Evolutionary conservation across 2,888 invertebrate genomes (phyloP).

Genomic region (Scaptodrosophila latifasciaeformis): DNA sequence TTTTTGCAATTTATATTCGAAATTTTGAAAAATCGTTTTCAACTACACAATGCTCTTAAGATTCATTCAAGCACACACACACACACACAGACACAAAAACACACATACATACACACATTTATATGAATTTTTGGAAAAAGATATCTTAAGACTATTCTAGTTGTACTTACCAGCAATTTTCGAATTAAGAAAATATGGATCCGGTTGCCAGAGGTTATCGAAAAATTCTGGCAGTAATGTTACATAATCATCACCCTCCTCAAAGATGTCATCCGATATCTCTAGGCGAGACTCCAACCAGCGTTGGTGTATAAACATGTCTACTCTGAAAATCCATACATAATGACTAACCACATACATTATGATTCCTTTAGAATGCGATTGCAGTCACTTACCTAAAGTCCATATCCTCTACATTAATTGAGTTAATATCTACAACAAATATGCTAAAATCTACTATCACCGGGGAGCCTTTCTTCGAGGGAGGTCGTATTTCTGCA

Average conservation of each 20-base stretch:
- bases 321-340: slow-evolving; percentile 79
- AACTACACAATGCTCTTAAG: slow-evolving; percentile 18
- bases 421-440: slow-evolving; percentile 90
- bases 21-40: neutral
- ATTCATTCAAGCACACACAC: slow-evolving; percentile 11
- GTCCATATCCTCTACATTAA: slow-evolving; percentile 92
- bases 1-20: neutral
- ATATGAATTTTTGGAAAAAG: too few relatives aligned
- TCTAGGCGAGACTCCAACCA: slow-evolving; percentile 87
- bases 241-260: slow-evolving; percentile 86
- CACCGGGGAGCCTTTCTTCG: slow-evolving; percentile 83
- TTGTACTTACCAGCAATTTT: slow-evolving; percentile 84
- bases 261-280: slow-evolving; percentile 86
- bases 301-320: slow-evolving; percentile 88
- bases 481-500: slow-evolving; percentile 86
- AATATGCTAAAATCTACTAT: slow-evolving; percentile 87
- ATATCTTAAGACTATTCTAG: neutral
- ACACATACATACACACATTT: neutral
- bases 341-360: slow-evolving; percentile 38
- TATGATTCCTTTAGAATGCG: slow-evolving; percentile 24
- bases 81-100: slow-evolving; percentile 12
- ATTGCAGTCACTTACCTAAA: slow-evolving; percentile 80
- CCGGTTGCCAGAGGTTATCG: slow-evolving; percentile 91
- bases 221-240: slow-evolving; percentile 87
- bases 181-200: slow-evolving; percentile 89